Percentiles rank a stretch among this genome's conserved stretches.
These are phyloP conservation scores for Agelastica alni DNA, from an alignment of 2,888 invertebrate species.

Conservation along the genomic window DNA sequence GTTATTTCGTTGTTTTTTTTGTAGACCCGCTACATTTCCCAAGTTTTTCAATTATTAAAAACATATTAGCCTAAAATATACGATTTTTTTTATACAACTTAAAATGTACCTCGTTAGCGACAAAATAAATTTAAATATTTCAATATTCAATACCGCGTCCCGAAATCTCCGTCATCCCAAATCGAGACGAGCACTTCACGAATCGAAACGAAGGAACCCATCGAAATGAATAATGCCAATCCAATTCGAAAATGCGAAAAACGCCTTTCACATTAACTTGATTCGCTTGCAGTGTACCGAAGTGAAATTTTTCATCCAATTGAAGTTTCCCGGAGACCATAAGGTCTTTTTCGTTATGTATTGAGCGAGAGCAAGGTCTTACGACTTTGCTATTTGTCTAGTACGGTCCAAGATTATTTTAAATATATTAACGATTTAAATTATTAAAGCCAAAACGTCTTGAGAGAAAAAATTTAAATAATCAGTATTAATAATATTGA, in stretches of 20 bases:
- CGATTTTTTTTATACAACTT: no score
- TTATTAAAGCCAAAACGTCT: no score
- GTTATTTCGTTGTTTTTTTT: no score
- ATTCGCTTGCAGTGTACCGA: slow-evolving; percentile 22
- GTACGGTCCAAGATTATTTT: background rate
- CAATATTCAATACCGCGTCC: background rate
- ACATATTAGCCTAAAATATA: no score
- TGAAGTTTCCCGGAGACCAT: slow-evolving; percentile 25
- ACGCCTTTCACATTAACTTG: slow-evolving; percentile 22
- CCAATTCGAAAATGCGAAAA: slow-evolving; percentile 17
- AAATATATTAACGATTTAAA: background rate
- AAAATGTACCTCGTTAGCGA: background rate
- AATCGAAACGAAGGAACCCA: background rate
- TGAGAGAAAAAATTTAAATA: no score
- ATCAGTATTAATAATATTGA: no score
- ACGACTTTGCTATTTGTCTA: slow-evolving; percentile 1
- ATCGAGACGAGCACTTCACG: background rate
- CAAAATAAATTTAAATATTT: background rate
- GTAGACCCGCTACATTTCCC: no score
- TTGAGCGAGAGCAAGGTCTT: slow-evolving; percentile 15
- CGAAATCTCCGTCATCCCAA: slow-evolving; percentile 2
- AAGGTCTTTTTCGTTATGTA: slow-evolving; percentile 17
- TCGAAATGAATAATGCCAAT: slow-evolving; percentile 11
- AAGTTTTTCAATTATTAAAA: no score
- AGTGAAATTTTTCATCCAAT: slow-evolving; percentile 29